phyloP scores from a whole-genome alignment of 2,888 invertebrate genomes.

The Reticulitermes lucifugus region DNA sequence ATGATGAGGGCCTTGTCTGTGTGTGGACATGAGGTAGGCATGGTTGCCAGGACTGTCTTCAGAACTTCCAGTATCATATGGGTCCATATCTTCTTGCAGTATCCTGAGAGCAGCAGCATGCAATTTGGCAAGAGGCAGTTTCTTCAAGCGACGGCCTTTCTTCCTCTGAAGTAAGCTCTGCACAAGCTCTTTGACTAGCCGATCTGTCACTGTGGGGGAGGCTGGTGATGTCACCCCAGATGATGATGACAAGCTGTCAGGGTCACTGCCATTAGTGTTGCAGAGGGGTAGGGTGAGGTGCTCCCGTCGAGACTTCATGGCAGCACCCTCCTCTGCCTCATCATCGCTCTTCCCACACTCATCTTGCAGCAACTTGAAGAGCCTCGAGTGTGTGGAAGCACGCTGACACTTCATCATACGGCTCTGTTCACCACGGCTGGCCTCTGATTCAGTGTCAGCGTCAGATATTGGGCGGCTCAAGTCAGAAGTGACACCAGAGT shows the following conservation, averaged over 20 bases:
- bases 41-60: conserved; percentile 59
- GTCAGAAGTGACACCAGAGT: conserved; percentile 78
- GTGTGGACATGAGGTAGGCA: conserved; percentile 56
- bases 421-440: conserved; percentile 67
- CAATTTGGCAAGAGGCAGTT: conserved; percentile 70
- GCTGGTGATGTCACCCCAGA: conserved; percentile 68
- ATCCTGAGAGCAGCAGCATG: conserved; percentile 70
- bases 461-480: conserved; percentile 76
- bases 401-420: conserved; percentile 74
- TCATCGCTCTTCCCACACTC: conserved; percentile 64
- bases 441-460: conserved; percentile 73
- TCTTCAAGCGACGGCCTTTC: conserved; percentile 67
- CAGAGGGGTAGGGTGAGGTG: conserved; percentile 67
- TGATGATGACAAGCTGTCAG: conserved; percentile 66
- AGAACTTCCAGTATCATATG: conserved; percentile 62
- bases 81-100: conserved; percentile 69
- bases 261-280: conserved; percentile 64
- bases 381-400: conserved; percentile 78
- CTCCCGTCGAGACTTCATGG: conserved; percentile 62
- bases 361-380: conserved; percentile 75
- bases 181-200: conserved; percentile 70
- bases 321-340: conserved; percentile 58
- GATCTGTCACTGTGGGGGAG: conserved; percentile 66
- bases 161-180: conserved; percentile 69
- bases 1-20: conserved; percentile 40